Evolutionary conservation across 2,888 invertebrate genomes (phyloP).

Genomic region (Sabellastarte sp.): DNA sequence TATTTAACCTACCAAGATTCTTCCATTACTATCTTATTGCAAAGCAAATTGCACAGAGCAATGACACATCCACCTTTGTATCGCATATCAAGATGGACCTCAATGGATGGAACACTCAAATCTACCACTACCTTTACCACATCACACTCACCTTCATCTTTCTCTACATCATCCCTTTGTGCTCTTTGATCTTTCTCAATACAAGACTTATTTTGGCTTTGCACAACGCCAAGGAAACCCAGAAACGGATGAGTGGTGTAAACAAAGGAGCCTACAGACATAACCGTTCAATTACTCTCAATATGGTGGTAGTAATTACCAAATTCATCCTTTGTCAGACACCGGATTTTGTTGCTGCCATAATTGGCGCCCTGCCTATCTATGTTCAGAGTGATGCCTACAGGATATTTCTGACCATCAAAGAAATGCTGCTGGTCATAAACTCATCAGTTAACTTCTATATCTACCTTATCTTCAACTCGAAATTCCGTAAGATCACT

Average conservation of each 20-base stretch:
- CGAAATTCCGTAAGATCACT: conserved; percentile 6
- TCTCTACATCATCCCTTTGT: conserved; percentile 14
- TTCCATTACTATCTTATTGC: conserved; percentile 14
- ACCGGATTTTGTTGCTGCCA: conserved; percentile 14
- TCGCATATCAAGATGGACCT: conserved; percentile 10
- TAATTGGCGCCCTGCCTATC: conserved; percentile 8
- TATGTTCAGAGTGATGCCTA: neutral
- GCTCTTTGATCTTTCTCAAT: conserved; percentile 9
- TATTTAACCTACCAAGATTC: conserved; percentile 17
- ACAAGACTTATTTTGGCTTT: conserved; percentile 8
- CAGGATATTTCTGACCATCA: conserved; percentile 8
- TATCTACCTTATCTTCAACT: conserved; percentile 16
- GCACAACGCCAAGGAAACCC: neutral
- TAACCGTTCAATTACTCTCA: conserved; percentile 11
- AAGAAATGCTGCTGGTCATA: conserved; percentile 18
- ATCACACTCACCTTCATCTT: conserved; percentile 11
- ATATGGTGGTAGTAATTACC: conserved; percentile 14
- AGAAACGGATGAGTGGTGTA: neutral
- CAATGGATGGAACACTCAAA: conserved; percentile 12
- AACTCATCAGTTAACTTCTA: conserved; percentile 19
- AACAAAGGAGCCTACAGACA: neutral
- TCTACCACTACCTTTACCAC: conserved; percentile 19
- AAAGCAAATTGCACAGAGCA: conserved; percentile 3
- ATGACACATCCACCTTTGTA: conserved; percentile 8
- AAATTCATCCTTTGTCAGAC: conserved; percentile 19